phyloP scores from a whole-genome alignment of 2,113 vertebrate species.

The Chinchilla lanigera region DNA sequence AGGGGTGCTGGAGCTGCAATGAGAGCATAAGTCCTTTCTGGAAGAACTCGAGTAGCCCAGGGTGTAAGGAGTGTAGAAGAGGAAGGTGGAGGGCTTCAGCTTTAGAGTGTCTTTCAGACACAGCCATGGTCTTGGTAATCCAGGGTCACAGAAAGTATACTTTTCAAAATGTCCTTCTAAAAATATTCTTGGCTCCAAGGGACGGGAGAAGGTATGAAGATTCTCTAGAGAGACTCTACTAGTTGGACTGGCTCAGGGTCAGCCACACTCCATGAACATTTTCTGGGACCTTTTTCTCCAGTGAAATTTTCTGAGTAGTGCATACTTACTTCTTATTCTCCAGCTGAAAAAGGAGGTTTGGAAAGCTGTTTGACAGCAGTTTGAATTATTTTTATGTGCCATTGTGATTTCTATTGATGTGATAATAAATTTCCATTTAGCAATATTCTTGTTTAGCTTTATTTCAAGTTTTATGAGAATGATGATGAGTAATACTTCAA shows the following conservation, averaged over 20 bases:
- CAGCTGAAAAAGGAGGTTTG: neutral
- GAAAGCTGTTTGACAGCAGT: conserved; percentile 42
- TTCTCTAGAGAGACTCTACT: neutral
- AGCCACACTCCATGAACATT: neutral
- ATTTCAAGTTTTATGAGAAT: conserved; percentile 67
- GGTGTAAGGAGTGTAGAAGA: neutral
- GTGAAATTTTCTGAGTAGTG: conserved; percentile 25
- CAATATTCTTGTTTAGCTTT: conserved; percentile 71
- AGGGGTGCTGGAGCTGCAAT: neutral
- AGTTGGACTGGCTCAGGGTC: neutral
- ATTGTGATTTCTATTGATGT: conserved; percentile 65
- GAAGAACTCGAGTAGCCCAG: neutral
- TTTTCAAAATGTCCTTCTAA: neutral
- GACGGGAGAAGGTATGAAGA: neutral
- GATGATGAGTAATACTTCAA: conserved; percentile 72
- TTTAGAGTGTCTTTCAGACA: neutral
- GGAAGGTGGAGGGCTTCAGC: neutral
- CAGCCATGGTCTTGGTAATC: neutral
- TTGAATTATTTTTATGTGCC: conserved; percentile 50
- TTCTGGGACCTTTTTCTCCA: neutral
- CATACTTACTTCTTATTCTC: neutral
- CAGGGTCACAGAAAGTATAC: neutral
- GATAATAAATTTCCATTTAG: conserved; percentile 71
- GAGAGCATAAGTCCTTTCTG: neutral
- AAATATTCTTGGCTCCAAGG: neutral